Conservation (phyloP, 2,113 vertebrate genomes). For the Myocastor coypus region DNA sequence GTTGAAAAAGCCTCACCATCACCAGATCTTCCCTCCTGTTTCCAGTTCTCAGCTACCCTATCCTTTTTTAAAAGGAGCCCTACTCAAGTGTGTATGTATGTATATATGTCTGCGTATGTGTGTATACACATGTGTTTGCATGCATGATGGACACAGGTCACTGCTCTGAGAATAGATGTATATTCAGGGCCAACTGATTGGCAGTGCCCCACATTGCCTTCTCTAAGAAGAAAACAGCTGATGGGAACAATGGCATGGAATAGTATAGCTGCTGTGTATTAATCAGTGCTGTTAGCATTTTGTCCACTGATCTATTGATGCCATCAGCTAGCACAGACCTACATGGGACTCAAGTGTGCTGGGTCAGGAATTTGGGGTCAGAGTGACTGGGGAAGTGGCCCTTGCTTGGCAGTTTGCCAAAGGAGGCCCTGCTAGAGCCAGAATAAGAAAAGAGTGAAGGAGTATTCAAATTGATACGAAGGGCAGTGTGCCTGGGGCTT, state of each 20-base stretch:
- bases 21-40: neutral
- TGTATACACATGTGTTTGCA: rapidly evolving
- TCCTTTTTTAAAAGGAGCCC: neutral
- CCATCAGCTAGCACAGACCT: constrained; percentile 19
- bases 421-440: neutral
- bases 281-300: constrained; percentile 3
- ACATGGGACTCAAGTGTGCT: neutral
- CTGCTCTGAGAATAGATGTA: neutral
- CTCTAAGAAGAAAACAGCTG: constrained; percentile 61
- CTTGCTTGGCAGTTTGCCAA: neutral
- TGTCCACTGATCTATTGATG: neutral
- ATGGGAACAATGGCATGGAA: neutral
- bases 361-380: neutral
- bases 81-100: neutral
- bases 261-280: neutral
- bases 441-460: neutral
- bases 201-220: neutral
- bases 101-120: neutral
- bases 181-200: constrained; percentile 14
- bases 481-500: neutral
- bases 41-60: neutral
- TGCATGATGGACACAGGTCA: neutral
- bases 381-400: neutral
- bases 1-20: neutral
- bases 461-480: neutral